Evolutionary conservation across 2,797 vertebrate species (phyloP), one percentile per base, ranked within the genome.

Genomic region (Anabas testudineus): DNA sequence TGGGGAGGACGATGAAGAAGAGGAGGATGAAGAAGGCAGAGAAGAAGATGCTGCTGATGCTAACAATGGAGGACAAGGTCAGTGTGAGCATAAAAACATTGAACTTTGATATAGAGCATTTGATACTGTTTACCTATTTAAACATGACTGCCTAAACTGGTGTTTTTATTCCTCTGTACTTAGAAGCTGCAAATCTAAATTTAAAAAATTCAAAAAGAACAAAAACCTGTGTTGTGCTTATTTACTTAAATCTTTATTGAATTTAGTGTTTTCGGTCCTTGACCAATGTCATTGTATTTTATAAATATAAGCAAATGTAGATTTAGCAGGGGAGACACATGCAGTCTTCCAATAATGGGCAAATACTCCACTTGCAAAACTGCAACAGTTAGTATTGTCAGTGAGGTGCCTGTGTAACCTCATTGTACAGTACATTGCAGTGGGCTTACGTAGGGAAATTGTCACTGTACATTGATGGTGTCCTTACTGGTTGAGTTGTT

Each of bases 21-120:
- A 97, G 0, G 96, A 97, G 51, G 96, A 97, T 13, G 96, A 95
- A 1, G 97, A 95, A 3, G 96, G 91, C 28, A 96, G 97, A 75
- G 97, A 97, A 48, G 97, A 93, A 37, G 90, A 87, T 34, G 82
- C 71, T 10, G 97, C 92, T 2, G 96, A 97, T 45, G 95, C 89
- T 78, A 98, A 98, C 83, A 97, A 98, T 57, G 96, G 95, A 71
- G 82, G 95, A 94, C 60, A 96, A 95, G 85, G 89, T 91, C 10
- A 71, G 80, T 42, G 42, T 32, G 12, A 18, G 15, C 21, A 41
- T n/a, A 1, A 22, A 47, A 54, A 32, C 22, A 32, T 0, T 28
- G 2, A 32, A 0, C 39, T 26, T 9, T 24, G 14, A 28, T 5
- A 14, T 15, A 2, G 7, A 13, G 24, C 10, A 15, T 7, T 28